A percentile compares a stretch with the other conserved stretches of the same genome.
Evolutionary conservation across 2,113 vertebrate species (phyloP).

Genomic region (Spilogale gracilis): DNA sequence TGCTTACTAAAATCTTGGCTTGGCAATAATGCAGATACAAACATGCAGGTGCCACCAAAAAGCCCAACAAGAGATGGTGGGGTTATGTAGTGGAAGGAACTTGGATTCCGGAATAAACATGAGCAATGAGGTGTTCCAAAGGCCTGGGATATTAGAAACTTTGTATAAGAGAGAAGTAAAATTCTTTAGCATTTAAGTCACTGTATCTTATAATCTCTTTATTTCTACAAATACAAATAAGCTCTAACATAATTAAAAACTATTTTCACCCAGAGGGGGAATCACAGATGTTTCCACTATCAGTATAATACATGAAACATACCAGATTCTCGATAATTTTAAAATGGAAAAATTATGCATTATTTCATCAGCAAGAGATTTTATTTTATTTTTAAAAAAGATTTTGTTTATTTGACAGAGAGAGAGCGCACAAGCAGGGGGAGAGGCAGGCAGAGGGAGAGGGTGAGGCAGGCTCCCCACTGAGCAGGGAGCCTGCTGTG

Average conservation of each 20-base stretch:
- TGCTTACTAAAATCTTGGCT: slow-evolving; percentile 4
- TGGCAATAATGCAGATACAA: slow-evolving; percentile 6
- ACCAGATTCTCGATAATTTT: neutral
- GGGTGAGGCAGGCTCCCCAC: too few species aligned
- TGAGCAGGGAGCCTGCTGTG: too few species aligned
- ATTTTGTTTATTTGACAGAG: too few species aligned
- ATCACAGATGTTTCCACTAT: neutral
- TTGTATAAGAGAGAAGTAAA: neutral
- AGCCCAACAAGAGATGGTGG: neutral
- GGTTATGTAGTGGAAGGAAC: neutral
- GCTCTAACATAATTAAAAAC: neutral
- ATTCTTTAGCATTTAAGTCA: slow-evolving; percentile 14
- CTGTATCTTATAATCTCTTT: neutral
- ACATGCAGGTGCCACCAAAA: neutral
- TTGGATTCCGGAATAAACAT: slow-evolving; percentile 22
- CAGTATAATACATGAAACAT: neutral
- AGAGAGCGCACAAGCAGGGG: too few species aligned
- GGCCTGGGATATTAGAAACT: neutral
- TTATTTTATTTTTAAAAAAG: neutral
- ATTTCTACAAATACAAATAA: neutral
- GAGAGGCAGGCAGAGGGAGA: too few species aligned
- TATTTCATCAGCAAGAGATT: slow-evolving; percentile 15
- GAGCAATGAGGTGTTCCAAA: neutral
- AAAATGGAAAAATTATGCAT: neutral
- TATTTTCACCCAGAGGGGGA: neutral